Evolutionary conservation across 2,888 invertebrate genomes (phyloP).

Genomic region (Hylaea fasciaria): DNA sequence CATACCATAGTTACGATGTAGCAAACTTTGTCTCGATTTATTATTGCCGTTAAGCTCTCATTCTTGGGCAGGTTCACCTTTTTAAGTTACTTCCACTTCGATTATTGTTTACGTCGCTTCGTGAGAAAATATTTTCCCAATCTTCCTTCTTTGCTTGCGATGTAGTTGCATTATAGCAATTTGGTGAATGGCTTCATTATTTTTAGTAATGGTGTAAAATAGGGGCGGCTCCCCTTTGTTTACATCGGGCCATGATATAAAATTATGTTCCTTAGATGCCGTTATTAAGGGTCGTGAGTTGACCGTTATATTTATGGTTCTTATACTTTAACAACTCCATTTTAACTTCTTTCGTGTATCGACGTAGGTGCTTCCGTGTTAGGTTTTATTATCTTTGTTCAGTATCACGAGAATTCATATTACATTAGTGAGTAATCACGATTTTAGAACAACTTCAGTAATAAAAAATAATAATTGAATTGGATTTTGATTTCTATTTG

Average conservation of each 20-base stretch:
- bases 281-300: conserved; percentile 34
- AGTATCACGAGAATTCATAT: conserved; percentile 24
- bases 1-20: conserved; percentile 4
- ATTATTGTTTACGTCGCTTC: conserved; percentile 24
- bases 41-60: conserved; percentile 51
- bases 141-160: conserved; percentile 13
- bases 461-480: not conserved
- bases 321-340: not conserved
- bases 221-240: conserved; percentile 35
- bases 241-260: conserved; percentile 30
- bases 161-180: conserved; percentile 22
- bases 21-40: conserved; percentile 55
- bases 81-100: conserved; percentile 26
- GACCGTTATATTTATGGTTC: conserved; percentile 28
- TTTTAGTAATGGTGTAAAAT: conserved; percentile 21
- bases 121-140: conserved; percentile 21
- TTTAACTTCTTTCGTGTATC: conserved; percentile 33
- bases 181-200: conserved; percentile 23
- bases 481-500: not conserved
- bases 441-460: conserved; percentile 6
- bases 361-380: conserved; percentile 34
- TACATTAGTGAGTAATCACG: conserved; percentile 15
- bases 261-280: conserved; percentile 32
- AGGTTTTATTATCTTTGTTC: conserved; percentile 26
- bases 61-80: conserved; percentile 28